Evolutionary conservation across 2,797 vertebrate species (phyloP).

Genomic region (Pseudochaenichthys georgianus): DNA sequence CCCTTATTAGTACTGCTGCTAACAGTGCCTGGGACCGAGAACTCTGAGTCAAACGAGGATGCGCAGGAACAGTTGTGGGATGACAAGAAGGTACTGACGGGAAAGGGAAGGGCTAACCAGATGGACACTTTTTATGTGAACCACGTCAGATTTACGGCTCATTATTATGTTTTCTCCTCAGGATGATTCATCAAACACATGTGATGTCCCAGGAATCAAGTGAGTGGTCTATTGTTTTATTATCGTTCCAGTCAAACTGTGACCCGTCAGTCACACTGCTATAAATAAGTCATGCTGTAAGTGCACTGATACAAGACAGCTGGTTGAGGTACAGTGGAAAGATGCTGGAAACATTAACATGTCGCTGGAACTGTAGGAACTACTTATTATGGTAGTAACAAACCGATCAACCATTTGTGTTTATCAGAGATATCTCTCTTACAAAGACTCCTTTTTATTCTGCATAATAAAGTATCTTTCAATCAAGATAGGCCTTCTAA

Average conservation of each 20-base stretch:
- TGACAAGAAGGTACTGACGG: slow-evolving; percentile 89
- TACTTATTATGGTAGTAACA: not conserved
- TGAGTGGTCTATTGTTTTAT: slow-evolving; percentile 70
- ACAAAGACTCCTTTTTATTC: too few species aligned
- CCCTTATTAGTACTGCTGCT: slow-evolving; percentile 89
- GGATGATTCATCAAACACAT: slow-evolving; percentile 92
- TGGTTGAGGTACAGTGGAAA: slow-evolving; percentile 2
- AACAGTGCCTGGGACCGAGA: slow-evolving; percentile 94
- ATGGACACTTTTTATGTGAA: slow-evolving; percentile 6
- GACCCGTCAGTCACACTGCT: not conserved
- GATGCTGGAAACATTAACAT: not conserved
- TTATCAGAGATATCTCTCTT: too few species aligned
- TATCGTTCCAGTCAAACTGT: slow-evolving; percentile 1
- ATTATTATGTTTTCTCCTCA: slow-evolving; percentile 66
- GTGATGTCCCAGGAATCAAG: slow-evolving; percentile 99
- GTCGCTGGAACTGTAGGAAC: not conserved
- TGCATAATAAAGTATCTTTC: too few species aligned
- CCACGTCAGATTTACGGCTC: slow-evolving; percentile 15
- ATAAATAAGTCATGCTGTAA: slow-evolving; percentile 19
- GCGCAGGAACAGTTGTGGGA: slow-evolving; percentile 93
- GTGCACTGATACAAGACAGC: not conserved
- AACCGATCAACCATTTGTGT: too few species aligned
- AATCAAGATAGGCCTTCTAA: too few species aligned
- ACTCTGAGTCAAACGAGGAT: slow-evolving; percentile 88
- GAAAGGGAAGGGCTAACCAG: slow-evolving; percentile 13